These are phyloP conservation scores for Elysia chlorotica DNA, from an alignment of 1,140 invertebrate genomes.

Conservation along the genomic window DNA sequence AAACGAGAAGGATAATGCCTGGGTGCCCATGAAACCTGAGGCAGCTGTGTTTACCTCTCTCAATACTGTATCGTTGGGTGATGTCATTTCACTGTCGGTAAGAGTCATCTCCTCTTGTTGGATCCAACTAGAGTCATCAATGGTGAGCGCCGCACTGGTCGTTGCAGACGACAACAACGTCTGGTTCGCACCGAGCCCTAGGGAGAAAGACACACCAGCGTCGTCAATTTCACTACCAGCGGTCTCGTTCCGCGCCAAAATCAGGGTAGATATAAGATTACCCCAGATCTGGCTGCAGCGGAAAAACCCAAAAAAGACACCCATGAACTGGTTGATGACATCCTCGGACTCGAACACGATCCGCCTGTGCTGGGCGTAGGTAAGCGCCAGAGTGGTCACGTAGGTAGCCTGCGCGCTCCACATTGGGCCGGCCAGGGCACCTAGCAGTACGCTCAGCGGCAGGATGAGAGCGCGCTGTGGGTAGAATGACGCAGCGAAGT, in stretches of 20 bases:
- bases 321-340: constrained; percentile 56
- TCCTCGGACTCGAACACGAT: constrained; percentile 40
- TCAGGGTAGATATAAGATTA: constrained; percentile 53
- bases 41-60: too few species aligned
- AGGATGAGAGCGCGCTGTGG: constrained; percentile 50
- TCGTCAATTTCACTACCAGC: too few species aligned
- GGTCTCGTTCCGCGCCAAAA: constrained; percentile 45
- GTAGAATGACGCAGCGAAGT: constrained; percentile 57
- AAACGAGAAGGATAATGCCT: too few species aligned
- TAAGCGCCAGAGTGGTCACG: constrained; percentile 52
- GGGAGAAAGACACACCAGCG: too few species aligned
- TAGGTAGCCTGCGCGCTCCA: constrained; percentile 58
- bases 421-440: constrained; percentile 51
- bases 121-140: too few species aligned
- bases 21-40: too few species aligned
- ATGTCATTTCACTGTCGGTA: too few species aligned
- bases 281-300: constrained; percentile 58
- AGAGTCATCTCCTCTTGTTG: too few species aligned
- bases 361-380: constrained; percentile 46
- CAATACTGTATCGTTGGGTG: too few species aligned
- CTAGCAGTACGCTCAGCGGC: constrained; percentile 45
- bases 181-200: too few species aligned
- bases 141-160: too few species aligned
- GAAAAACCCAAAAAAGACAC: constrained; percentile 55
- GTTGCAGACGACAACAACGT: too few species aligned